Base-by-base conservation (phyloP, 2,888 invertebrate species). In the Amiota communis region DNA sequence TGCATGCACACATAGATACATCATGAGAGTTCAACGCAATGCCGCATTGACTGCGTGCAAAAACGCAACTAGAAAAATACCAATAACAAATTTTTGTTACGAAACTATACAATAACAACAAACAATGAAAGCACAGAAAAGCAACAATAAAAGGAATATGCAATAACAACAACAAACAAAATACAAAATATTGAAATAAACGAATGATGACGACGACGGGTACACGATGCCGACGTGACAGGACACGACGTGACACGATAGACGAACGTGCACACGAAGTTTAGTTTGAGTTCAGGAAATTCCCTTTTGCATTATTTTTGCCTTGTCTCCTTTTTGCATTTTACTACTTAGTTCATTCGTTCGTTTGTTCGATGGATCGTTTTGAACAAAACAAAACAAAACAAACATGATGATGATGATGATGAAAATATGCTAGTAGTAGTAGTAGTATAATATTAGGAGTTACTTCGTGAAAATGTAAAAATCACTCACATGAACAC, bases 391-490 rank as follows among this genome's bases (percentile, higher is more conserved):
- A 36, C 36, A 36, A 36, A 36, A 6, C 36, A 2, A 36, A 36
- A 6, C 36, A 36, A 36, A 36, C 36, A 36, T 36, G 4, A 36
- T 36, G 36, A 36, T 36, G 36, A 36, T 36, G 46, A 48, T 20
- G 23, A n/a, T 23, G n/a, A n/a, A n/a, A n/a, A n/a, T n/a, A n/a
- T n/a, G n/a, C n/a, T n/a, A n/a, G n/a, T n/a, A n/a, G n/a, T n/a
- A n/a, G n/a, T n/a, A 23, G 12, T 64, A 23, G 12, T 15, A 64
- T 8, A 23, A 15, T 20, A 64, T 51, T 48, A 10, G 57, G 3
- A 69, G n/a, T 13, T 12, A 59, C 70, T 59, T 57, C 59, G 59
- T 70, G 59, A 59, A 68, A 68, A 68, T 68, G 17, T 53, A 10
- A 13, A 70, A 70, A 57, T 20, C 9, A 15, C 17, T 10, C 23